phyloP scores from a whole-genome alignment of 1,140 invertebrate genomes.

The Drosophila pseudoananassae region DNA sequence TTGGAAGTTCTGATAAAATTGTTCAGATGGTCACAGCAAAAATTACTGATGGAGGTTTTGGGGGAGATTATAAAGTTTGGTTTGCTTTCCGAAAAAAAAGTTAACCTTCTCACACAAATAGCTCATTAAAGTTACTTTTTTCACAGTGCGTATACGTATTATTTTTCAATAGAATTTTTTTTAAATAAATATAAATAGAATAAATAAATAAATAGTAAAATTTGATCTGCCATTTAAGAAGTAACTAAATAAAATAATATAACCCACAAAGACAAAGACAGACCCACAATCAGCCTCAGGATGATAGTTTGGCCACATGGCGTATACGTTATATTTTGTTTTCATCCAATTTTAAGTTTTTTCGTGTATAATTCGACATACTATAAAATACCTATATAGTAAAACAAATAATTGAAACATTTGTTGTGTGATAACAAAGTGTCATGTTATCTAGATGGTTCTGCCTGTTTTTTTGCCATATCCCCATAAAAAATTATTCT shows the following conservation, averaged over 20 bases:
- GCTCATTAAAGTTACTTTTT: no score
- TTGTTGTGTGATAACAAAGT: conserved; percentile 1
- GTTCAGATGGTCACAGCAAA: no score
- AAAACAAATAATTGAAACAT: conserved; percentile 1
- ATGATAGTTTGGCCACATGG: background rate
- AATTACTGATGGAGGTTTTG: no score
- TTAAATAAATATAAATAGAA: no score
- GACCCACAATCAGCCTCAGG: background rate
- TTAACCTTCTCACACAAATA: background rate
- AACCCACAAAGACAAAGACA: background rate
- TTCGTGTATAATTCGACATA: background rate
- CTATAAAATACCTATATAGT: background rate
- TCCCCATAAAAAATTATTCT: conserved; percentile 8
- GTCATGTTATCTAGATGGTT: background rate
- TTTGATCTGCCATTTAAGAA: background rate
- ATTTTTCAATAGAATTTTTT: background rate
- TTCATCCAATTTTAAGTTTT: background rate
- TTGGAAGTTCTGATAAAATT: background rate
- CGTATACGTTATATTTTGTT: conserved; percentile 22
- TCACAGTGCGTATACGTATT: conserved; percentile 14
- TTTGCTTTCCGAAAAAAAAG: background rate
- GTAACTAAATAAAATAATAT: background rate
- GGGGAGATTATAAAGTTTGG: no score
- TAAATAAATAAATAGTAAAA: no score
- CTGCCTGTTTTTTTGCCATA: background rate